Evolutionary conservation across 2,888 invertebrate species (phyloP).

Genomic region (Minunthozetes semirufus): DNA sequence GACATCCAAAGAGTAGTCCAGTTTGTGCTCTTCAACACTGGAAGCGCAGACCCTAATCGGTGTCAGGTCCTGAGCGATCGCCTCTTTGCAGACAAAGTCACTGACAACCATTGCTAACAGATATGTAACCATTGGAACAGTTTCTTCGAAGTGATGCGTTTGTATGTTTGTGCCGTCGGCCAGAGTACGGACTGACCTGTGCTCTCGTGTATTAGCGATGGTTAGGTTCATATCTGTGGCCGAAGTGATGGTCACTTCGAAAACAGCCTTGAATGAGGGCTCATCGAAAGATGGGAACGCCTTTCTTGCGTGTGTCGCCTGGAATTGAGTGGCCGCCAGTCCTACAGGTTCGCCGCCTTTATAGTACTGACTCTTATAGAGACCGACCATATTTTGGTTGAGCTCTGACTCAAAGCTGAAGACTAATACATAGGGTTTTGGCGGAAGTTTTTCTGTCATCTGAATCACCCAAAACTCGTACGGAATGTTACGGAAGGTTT

Average conservation of each 20-base stretch:
- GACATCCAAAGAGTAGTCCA: constrained; percentile 65
- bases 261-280: constrained; percentile 35
- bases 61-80: constrained; percentile 40
- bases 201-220: constrained; percentile 34
- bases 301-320: constrained; percentile 35
- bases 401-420: constrained; percentile 31
- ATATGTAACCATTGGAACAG: constrained; percentile 80
- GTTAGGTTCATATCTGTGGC: not conserved
- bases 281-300: constrained; percentile 40
- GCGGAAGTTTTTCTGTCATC: not conserved
- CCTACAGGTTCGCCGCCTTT: constrained; percentile 58
- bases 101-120: constrained; percentile 78
- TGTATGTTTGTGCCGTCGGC: not conserved
- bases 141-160: constrained; percentile 15
- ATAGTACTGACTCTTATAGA: constrained; percentile 73
- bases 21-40: constrained; percentile 60
- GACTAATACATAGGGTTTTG: constrained; percentile 34
- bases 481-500: constrained; percentile 39
- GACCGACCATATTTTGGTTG: constrained; percentile 55
- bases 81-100: constrained; percentile 57
- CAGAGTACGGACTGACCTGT: not conserved
- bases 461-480: constrained; percentile 33
- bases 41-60: constrained; percentile 61
- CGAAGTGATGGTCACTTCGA: constrained; percentile 25
- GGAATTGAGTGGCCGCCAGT: constrained; percentile 38